Conservation (phyloP, 2,113 vertebrate genomes). For the Turdus rufiventris region DNA sequence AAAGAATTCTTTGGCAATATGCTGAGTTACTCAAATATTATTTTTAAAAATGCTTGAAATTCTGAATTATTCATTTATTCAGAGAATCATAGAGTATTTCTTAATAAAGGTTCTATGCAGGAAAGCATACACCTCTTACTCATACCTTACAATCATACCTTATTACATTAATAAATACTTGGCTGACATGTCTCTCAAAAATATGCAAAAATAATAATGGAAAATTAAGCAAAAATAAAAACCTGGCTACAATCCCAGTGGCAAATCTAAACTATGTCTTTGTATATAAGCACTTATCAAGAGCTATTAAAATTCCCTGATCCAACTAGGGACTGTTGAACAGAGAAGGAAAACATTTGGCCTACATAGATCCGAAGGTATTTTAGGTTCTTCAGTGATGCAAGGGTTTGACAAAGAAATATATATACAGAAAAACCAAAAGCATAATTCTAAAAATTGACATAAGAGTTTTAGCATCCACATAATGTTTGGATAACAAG, state of each 20-base stretch:
- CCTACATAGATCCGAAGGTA: neutral
- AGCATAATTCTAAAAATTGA: neutral
- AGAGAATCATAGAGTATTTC: neutral
- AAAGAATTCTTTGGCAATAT: neutral
- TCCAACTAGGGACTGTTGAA: neutral
- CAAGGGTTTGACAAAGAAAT: neutral
- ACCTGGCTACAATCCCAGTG: neutral
- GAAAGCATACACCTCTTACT: neutral
- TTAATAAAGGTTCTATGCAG: neutral
- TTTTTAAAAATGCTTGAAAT: neutral
- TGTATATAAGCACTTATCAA: neutral
- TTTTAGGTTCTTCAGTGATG: neutral
- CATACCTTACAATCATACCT: neutral
- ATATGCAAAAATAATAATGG: neutral
- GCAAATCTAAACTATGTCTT: neutral
- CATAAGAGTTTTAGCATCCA: neutral
- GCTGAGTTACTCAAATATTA: neutral
- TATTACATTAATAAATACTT: neutral
- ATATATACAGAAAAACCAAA: neutral
- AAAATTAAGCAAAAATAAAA: neutral
- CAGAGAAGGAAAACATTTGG: neutral
- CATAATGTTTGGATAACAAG: rapidly evolving
- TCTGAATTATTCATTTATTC: neutral
- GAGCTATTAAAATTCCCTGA: neutral
- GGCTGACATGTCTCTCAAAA: neutral